Conservation (phyloP, 2,797 vertebrate genomes). For the Semaprochilodus insignis region DNA sequence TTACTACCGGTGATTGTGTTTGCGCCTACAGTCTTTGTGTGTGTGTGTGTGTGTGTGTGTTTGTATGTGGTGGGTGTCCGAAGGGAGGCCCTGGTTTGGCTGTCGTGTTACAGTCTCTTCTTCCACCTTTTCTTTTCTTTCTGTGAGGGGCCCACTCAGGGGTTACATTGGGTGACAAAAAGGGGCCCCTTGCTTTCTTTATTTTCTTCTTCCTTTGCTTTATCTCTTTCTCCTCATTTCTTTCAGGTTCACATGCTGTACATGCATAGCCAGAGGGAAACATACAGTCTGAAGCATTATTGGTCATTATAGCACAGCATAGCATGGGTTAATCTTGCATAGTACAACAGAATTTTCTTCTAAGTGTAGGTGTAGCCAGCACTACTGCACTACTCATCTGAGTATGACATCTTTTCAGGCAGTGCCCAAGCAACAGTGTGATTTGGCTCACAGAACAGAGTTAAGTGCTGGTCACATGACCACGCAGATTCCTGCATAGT, state of each 20-base stretch:
- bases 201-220: conserved; percentile 34
- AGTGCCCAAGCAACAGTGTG: background rate
- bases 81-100: background rate
- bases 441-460: background rate
- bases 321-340: background rate
- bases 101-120: conserved; percentile 5
- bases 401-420: background rate
- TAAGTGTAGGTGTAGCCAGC: background rate
- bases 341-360: background rate
- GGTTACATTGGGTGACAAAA: conserved; percentile 49
- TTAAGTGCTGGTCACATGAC: background rate
- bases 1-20: background rate
- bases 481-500: background rate
- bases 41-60: background rate
- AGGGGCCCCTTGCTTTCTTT: conserved; percentile 61
- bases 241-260: conserved; percentile 62
- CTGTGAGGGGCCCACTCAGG: conserved; percentile 57
- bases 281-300: conserved; percentile 12
- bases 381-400: conserved; percentile 1
- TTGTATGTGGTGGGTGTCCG: conserved; percentile 48
- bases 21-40: conserved; percentile 2
- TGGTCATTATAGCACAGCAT: background rate
- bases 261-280: conserved; percentile 54
- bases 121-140: conserved; percentile 52
- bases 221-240: conserved; percentile 41